A percentile compares a stretch with the other conserved stretches of the same genome.
Conservation (phyloP, 2,888 invertebrate genomes). For the Byasa hedistus region DNA sequence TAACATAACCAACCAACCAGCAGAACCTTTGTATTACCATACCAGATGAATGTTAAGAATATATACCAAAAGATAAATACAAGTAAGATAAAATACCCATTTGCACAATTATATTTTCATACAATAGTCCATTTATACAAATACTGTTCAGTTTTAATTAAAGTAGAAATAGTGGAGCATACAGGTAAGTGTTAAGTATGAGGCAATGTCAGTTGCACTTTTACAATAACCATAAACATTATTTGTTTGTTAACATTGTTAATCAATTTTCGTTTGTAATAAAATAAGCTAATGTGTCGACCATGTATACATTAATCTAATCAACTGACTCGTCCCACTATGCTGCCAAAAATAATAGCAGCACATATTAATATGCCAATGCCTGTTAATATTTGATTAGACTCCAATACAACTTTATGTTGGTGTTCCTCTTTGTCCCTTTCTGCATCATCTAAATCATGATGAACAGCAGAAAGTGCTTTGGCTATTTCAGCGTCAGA, state of each 20-base stretch:
- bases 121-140: too few relatives aligned
- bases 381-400: slow-evolving; percentile 62
- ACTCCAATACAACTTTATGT: slow-evolving; percentile 48
- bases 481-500: slow-evolving; percentile 68
- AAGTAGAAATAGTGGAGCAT: slow-evolving; percentile 4
- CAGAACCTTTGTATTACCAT: slow-evolving; percentile 1
- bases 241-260: background rate
- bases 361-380: slow-evolving; percentile 60
- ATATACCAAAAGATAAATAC: slow-evolving; percentile 11
- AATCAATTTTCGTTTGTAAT: background rate
- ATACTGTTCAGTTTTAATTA: background rate
- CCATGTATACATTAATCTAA: slow-evolving; percentile 31
- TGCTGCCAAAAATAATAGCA: slow-evolving; percentile 61
- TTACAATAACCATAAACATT: background rate
- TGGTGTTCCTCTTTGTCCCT: slow-evolving; percentile 42
- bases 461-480: slow-evolving; percentile 63
- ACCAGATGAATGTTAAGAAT: background rate
- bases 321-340: slow-evolving; percentile 66
- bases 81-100: slow-evolving; percentile 13
- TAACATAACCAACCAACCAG: slow-evolving; percentile 15
- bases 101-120: too few relatives aligned
- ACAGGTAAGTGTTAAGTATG: background rate
- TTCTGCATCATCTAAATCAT: slow-evolving; percentile 62
- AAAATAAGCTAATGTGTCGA: background rate
- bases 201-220: background rate